Conservation (phyloP, 2,797 vertebrate genomes). For the Octomys mimax region DNA sequence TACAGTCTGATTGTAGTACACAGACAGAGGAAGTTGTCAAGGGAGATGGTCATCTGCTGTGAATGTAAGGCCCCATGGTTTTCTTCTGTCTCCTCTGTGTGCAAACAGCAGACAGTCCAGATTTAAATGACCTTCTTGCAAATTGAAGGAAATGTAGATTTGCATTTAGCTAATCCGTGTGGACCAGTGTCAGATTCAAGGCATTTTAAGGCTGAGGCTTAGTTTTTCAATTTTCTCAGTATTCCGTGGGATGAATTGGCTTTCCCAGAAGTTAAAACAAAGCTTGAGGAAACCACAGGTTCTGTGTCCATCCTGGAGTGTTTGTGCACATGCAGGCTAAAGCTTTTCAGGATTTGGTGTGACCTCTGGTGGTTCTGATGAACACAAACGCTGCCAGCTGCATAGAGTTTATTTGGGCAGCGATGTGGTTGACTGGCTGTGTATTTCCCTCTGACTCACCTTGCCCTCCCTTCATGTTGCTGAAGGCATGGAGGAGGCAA, state of each 20-base stretch:
- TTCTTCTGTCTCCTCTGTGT: neutral
- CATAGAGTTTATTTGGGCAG: conserved; percentile 46
- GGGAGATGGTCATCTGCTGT: neutral
- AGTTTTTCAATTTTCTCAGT: neutral
- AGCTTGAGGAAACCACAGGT: neutral
- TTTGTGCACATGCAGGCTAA: neutral
- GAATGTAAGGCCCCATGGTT: neutral
- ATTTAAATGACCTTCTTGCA: neutral
- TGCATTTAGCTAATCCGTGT: conserved; percentile 22
- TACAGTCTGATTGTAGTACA: neutral
- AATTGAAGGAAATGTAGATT: conserved; percentile 54
- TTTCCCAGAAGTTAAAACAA: conserved; percentile 14
- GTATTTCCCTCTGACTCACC: neutral
- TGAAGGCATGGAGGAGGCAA: neutral
- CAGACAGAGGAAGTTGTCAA: neutral
- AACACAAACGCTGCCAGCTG: neutral
- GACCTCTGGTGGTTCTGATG: conserved; percentile 52
- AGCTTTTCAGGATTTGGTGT: conserved; percentile 2
- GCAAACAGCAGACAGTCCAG: conserved; percentile 11
- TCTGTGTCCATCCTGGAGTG: neutral
- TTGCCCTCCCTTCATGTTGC: neutral
- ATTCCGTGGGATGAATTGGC: conserved; percentile 45
- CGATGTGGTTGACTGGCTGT: neutral
- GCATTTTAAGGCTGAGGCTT: conserved; percentile 41
- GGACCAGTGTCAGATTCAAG: neutral